Base-by-base conservation (phyloP, 1,140 invertebrate species). In the Steinernema khuongi region DNA sequence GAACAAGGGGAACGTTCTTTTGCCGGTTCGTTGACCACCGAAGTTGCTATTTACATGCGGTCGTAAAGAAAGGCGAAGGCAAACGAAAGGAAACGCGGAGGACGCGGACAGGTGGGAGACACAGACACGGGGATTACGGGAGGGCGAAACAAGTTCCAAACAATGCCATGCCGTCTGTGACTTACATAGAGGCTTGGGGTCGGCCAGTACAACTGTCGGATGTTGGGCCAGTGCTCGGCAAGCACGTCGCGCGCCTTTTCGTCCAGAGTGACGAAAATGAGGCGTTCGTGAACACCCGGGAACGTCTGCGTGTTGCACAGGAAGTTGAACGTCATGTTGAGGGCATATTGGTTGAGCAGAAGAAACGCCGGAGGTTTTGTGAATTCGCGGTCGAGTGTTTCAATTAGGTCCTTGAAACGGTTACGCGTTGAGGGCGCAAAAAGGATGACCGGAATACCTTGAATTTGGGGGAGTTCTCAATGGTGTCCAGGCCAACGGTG, bases 281-380 rank as follows among this genome's bases (percentile, higher is more conserved):
- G 77, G 1, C 82, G 68, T 30, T 84, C 83, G 69, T 84, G 82
- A n/a, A 75, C 82, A 1, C 83, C 82, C 1, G 80, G 73, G 32
- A 80, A 76, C 14, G 74, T 73, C 43, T 31, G 69, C 1, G 82
- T 84, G 69, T 84, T 84, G 71, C 82, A 84, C 18, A 84, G 70
- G 67, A 84, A 84, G 72, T 85, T 84, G 72, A 83, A 83, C 11
- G 82, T 85, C 83, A 84, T 84, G 72, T 84, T 84, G 32, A 84
- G 74, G 4, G 82, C 82, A 72, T 84, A 78, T 29, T 84, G 81
- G 71, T 84, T 84, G 14, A 84, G 78, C 32, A 83, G 70, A 30
- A 84, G 79, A 29, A 84, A 71, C 4, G 83, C 83, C 11, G 82
- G 82, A 31, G 82, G 82, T 31, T 72, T 67, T 36, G 44, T 74